Conservation (phyloP, 2,888 invertebrate genomes). For the Agrotis puta region DNA sequence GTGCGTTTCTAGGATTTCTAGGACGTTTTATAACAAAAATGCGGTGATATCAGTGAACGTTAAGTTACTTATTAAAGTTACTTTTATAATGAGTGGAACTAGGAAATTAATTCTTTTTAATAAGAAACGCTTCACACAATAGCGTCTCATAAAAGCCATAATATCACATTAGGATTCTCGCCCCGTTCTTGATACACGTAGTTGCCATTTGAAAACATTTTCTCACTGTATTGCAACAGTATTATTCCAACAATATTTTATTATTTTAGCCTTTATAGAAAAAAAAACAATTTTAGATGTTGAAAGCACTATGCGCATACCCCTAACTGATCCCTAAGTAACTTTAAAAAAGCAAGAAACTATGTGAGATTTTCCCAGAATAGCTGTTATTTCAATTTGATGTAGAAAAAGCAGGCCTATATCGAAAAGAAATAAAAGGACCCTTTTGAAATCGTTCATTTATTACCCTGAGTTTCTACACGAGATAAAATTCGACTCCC, state of each 20-base stretch:
- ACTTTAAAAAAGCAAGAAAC: slow-evolving; percentile 24
- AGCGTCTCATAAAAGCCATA: not conserved
- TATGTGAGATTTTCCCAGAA: slow-evolving; percentile 30
- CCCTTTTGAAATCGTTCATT: slow-evolving; percentile 52
- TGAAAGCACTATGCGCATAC: not conserved
- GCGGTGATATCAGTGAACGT: not conserved
- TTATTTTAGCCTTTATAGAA: slow-evolving; percentile 11
- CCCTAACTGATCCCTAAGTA: not conserved
- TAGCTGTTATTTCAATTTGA: slow-evolving; percentile 47
- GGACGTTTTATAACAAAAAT: no score
- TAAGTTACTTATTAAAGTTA: not conserved
- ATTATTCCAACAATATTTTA: slow-evolving; percentile 10
- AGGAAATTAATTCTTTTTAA: slow-evolving; percentile 16
- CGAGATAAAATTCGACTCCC: slow-evolving; percentile 59
- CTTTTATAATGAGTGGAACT: slow-evolving; percentile 6
- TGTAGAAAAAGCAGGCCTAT: slow-evolving; percentile 40
- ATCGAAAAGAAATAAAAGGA: slow-evolving; percentile 56
- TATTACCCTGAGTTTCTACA: slow-evolving; percentile 58
- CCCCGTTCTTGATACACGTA: slow-evolving; percentile 11
- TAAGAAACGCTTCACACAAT: not conserved
- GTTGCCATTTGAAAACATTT: slow-evolving; percentile 10
- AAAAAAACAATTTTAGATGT: slow-evolving; percentile 2
- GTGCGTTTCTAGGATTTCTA: no score
- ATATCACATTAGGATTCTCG: slow-evolving; percentile 20
- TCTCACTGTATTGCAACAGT: not conserved